Conservation (phyloP, 2,888 invertebrate species). For the Nymphalis polychloros region DNA sequence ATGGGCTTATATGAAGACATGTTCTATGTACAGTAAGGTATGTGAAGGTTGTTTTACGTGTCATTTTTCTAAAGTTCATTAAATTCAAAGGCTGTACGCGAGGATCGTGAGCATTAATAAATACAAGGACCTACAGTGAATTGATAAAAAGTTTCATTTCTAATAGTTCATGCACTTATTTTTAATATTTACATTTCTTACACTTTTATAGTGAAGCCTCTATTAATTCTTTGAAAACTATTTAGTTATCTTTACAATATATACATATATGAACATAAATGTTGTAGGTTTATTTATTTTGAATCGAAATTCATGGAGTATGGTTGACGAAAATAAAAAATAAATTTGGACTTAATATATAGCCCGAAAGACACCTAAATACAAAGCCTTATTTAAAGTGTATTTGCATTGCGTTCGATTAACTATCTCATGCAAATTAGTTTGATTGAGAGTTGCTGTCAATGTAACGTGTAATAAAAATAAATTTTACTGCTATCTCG, state of each 20-base stretch:
- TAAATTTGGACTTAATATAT: background rate
- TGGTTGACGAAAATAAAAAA: too few relatives aligned
- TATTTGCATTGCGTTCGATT: background rate
- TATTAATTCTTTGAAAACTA: too few relatives aligned
- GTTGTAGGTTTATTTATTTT: too few relatives aligned
- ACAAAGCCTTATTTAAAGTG: background rate
- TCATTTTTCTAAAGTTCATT: slow-evolving; percentile 21
- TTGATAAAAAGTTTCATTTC: slow-evolving; percentile 33
- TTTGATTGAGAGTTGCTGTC: slow-evolving; percentile 1
- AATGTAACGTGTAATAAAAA: background rate
- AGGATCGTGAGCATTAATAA: slow-evolving; percentile 43
- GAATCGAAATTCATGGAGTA: too few relatives aligned
- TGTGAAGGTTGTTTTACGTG: slow-evolving; percentile 12
- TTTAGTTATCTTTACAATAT: too few relatives aligned
- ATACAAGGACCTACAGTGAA: slow-evolving; percentile 38
- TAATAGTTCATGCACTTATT: slow-evolving; percentile 12
- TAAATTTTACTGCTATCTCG: slow-evolving; percentile 1
- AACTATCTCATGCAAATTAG: slow-evolving; percentile 1
- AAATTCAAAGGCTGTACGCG: slow-evolving; percentile 41
- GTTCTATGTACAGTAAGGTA: background rate
- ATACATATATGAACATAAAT: too few relatives aligned
- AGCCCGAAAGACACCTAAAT: background rate
- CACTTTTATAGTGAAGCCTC: background rate
- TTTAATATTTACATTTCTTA: background rate
- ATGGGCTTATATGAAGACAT: background rate